These are phyloP conservation scores for Protodeltote pygarga DNA, from an alignment of 2,888 invertebrate genomes.

Conservation along the genomic window DNA sequence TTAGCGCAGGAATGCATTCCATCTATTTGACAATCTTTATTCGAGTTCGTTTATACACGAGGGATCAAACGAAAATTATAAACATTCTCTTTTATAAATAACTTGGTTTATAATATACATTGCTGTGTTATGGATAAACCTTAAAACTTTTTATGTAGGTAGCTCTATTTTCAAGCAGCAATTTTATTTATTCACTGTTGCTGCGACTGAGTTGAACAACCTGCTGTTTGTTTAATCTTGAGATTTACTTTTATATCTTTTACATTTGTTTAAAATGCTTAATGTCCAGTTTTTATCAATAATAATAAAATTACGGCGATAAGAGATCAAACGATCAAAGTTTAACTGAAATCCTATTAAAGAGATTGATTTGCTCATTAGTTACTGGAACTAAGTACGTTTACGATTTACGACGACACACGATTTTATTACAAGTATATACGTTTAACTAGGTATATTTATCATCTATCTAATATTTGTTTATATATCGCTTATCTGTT, in stretches of 20 bases:
- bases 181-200: slow-evolving; percentile 11
- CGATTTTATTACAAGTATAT: slow-evolving; percentile 5
- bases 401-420: too few species aligned
- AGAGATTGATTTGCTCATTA: slow-evolving; percentile 12
- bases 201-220: slow-evolving; percentile 11
- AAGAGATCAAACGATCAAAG: slow-evolving; percentile 23
- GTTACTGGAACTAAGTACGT: slow-evolving; percentile 5
- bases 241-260: slow-evolving; percentile 39
- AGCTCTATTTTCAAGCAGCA: not conserved
- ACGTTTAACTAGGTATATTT: slow-evolving; percentile 9
- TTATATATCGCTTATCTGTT: slow-evolving; percentile 30
- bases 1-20: too few species aligned
- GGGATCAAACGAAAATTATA: too few species aligned
- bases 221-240: slow-evolving; percentile 42
- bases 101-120: too few species aligned
- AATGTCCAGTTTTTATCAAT: slow-evolving; percentile 35
- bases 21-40: too few species aligned
- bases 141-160: too few species aligned
- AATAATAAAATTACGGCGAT: slow-evolving; percentile 34
- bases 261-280: slow-evolving; percentile 42
- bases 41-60: too few species aligned
- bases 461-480: slow-evolving; percentile 35
- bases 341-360: slow-evolving; percentile 8
- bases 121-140: too few species aligned
- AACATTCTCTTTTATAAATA: too few species aligned